Percentiles rank a stretch among this genome's conserved stretches.
Evolutionary conservation across 2,888 invertebrate species (phyloP).

Genomic region (Microplitis deprimator): DNA sequence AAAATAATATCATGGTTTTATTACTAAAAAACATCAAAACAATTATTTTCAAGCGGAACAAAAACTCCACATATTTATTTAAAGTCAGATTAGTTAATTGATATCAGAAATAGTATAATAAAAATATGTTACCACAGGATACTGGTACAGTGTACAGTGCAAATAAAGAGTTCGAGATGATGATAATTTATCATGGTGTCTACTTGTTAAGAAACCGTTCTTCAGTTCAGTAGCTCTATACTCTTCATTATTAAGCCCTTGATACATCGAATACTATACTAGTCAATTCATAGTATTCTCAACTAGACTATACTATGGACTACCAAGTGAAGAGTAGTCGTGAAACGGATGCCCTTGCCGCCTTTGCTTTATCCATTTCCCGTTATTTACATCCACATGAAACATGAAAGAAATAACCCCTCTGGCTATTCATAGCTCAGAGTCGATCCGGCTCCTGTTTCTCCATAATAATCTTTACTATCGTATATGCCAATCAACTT

Average conservation of each 20-base stretch:
- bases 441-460: slow-evolving; percentile 21
- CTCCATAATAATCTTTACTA: slow-evolving; percentile 16
- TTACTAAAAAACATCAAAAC: too few relatives aligned
- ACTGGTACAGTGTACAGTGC: too few relatives aligned
- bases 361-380: slow-evolving; percentile 43
- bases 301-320: background rate
- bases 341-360: slow-evolving; percentile 17
- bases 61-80: too few relatives aligned
- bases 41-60: too few relatives aligned
- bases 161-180: too few relatives aligned
- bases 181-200: slow-evolving; percentile 25
- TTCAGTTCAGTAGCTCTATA: slow-evolving; percentile 21
- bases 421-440: slow-evolving; percentile 23
- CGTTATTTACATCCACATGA: slow-evolving; percentile 50
- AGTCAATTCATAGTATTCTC: slow-evolving; percentile 1
- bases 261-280: slow-evolving; percentile 13
- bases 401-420: slow-evolving; percentile 15
- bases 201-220: slow-evolving; percentile 1
- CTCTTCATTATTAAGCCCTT: background rate
- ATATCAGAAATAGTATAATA: too few relatives aligned
- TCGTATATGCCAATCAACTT: background rate
- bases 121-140: too few relatives aligned
- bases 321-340: slow-evolving; percentile 10
- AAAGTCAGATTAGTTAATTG: too few relatives aligned
- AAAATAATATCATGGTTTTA: too few relatives aligned